phyloP scores from a whole-genome alignment of 2,797 vertebrate species.

The Lacerta agilis region DNA sequence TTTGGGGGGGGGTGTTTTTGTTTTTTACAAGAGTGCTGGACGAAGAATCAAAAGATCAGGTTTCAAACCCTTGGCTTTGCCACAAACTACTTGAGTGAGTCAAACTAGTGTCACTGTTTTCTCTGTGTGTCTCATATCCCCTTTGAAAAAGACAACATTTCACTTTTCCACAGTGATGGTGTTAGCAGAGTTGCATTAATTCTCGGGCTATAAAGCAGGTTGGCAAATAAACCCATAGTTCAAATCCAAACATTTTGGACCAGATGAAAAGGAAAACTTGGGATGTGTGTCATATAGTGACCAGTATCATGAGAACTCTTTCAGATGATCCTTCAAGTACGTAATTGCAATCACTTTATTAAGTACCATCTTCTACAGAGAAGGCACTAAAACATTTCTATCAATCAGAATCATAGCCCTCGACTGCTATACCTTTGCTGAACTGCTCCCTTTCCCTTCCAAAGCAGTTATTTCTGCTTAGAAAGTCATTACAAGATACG shows the following conservation, averaged over 20 bases:
- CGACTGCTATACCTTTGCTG: neutral
- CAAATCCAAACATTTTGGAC: neutral
- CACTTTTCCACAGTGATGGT: neutral
- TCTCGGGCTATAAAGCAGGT: neutral
- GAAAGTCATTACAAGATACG: neutral
- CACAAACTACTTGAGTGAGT: neutral
- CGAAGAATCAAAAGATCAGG: neutral
- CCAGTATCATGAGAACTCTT: neutral
- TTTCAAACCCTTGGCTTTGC: neutral
- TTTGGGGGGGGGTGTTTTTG: too few species aligned
- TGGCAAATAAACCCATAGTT: neutral
- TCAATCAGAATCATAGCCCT: neutral
- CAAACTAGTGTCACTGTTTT: accelerated
- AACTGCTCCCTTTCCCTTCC: neutral
- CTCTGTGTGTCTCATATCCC: neutral
- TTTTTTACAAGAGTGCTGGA: neutral
- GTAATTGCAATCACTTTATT: neutral
- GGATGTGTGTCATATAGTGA: neutral
- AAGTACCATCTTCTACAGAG: neutral
- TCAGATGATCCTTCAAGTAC: neutral
- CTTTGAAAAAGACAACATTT: neutral
- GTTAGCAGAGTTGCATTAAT: neutral
- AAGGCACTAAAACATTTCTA: neutral
- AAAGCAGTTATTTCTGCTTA: neutral
- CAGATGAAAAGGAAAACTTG: neutral